A percentile compares a stretch with the other conserved stretches of the same genome.
Evolutionary conservation across 1,140 invertebrate species (phyloP).

Genomic region (Lepidurus arcticus): DNA sequence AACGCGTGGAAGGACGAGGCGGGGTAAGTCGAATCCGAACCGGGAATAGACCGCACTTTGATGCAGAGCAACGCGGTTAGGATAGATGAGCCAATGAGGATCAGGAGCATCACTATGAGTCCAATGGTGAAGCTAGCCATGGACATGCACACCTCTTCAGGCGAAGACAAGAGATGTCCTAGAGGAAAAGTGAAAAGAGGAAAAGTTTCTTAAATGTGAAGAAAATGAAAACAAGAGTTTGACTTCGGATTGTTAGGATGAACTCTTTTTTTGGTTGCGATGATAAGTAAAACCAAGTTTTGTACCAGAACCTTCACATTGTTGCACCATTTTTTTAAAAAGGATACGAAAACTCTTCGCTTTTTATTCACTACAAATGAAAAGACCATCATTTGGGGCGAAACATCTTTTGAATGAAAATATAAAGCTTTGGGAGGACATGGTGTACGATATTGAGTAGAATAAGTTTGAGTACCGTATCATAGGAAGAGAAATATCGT

Average conservation of each 20-base stretch:
- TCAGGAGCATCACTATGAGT: slow-evolving; percentile 43
- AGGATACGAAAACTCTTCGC: too few species aligned
- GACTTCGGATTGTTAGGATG: background rate
- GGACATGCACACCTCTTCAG: slow-evolving; percentile 47
- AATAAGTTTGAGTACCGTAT: too few species aligned
- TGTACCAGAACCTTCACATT: too few species aligned
- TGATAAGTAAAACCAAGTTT: too few species aligned
- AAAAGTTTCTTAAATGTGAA: slow-evolving; percentile 28
- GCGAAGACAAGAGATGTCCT: slow-evolving; percentile 25
- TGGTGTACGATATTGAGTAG: too few species aligned
- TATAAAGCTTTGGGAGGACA: background rate
- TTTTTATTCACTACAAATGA: too few species aligned
- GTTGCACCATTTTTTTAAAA: too few species aligned
- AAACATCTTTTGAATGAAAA: slow-evolving; percentile 17
- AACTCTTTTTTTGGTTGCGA: too few species aligned
- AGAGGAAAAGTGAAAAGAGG: background rate
- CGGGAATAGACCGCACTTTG: slow-evolving; percentile 37
- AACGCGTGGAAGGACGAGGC: slow-evolving; percentile 39
- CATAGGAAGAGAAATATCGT: too few species aligned
- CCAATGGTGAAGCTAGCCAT: slow-evolving; percentile 45
- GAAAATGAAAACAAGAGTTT: background rate
- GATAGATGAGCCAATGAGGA: slow-evolving; percentile 44
- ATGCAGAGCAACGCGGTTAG: slow-evolving; percentile 43
- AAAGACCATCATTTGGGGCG: too few species aligned
- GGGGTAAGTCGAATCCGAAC: slow-evolving; percentile 37